Base-by-base conservation (phyloP, 2,113 vertebrate genomes). In the Oryzias melastigma region DNA sequence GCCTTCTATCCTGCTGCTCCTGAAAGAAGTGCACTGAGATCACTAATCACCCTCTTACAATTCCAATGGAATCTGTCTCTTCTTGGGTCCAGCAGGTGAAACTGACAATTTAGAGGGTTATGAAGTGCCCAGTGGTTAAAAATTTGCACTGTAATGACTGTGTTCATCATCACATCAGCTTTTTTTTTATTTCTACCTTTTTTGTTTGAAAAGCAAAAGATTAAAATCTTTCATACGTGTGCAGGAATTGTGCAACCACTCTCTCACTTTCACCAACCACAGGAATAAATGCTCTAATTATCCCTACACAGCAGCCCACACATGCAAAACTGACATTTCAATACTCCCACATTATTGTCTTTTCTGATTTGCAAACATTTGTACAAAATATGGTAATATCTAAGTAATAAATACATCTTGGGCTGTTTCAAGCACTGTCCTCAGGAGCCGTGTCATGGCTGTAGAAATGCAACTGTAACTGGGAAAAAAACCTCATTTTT, bases 271-370 rank as follows among this genome's bases (percentile, higher is more conserved):
- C 24, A 62, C 41, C 59, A 74, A 59, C 12, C 40, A 54, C 45
- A 61, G 35, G 52, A 65, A 43, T 35, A 16, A 73, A 49, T 62
- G 44, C 65, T 74, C 58, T 64, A 77, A 53, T 69, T 75, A 71
- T 75, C 54, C 55, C 62, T 52, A 76, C 71, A 75, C 55, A 42
- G 49, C 69, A 55, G 56, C 73, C 78, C 58, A 81, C 78, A 78
- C 46, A 46, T 65, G 73, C 24, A 58, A 62, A 82, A 63, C 13
- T 84, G 75, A 73, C 75, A 87, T 84, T 81, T 79, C 68, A 65
- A 70, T 63, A 82, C 82, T 71, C 80, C 77, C 75, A 85, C 77
- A 17, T 47, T 53, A 59, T 49, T 68, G 22, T 65, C 43, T 52
- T 69, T 29, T 41, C 51, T 7, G 7, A 19, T 63, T 53, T 18